These are phyloP conservation scores for Balanococcus diminutus DNA, from an alignment of 2,888 invertebrate species.

Conservation along the genomic window DNA sequence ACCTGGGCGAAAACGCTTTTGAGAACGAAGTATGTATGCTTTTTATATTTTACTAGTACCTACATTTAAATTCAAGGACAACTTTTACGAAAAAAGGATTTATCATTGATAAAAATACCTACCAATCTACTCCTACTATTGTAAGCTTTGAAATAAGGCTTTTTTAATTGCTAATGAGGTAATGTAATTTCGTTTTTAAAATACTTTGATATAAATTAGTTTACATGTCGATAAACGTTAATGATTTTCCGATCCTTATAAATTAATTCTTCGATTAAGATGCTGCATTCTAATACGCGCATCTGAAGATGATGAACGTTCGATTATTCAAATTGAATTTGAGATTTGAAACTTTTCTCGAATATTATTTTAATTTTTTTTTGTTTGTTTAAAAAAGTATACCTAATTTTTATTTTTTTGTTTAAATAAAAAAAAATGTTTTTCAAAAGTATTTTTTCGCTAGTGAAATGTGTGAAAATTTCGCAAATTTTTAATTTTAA, in stretches of 20 bases:
- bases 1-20: not conserved
- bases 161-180: not conserved
- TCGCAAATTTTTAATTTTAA: not conserved
- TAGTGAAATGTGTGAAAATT: not conserved
- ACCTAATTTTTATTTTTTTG: not conserved
- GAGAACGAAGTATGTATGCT: constrained; percentile 24
- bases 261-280: not conserved
- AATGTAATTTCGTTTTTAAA: constrained; percentile 7
- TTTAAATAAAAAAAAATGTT: not conserved
- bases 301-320: not conserved
- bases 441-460: not conserved
- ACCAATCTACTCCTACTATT: not conserved
- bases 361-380: not conserved
- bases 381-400: not conserved
- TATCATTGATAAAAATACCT: not conserved
- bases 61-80: not conserved
- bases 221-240: not conserved
- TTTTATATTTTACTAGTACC: not conserved
- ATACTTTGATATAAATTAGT: not conserved
- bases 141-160: not conserved
- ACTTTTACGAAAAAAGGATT: not conserved
- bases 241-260: not conserved
- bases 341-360: not conserved
- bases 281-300: not conserved
- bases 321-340: not conserved